Percentiles rank a stretch among this genome's conserved stretches.
These are phyloP conservation scores for Amphiura filiformis DNA, from an alignment of 35 echinoderm and acorn worm genomes.

Conservation along the genomic window DNA sequence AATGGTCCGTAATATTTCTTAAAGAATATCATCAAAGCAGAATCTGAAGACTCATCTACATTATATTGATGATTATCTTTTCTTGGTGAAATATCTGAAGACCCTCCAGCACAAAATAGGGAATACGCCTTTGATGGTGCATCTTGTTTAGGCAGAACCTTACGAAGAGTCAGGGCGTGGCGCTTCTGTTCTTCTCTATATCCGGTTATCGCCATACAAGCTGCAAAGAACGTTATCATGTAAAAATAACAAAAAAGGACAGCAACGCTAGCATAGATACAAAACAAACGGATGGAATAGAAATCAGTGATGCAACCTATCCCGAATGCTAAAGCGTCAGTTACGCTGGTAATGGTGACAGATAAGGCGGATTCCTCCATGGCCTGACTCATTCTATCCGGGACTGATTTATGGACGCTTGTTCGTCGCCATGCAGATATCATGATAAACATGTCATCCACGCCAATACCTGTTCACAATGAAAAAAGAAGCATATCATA, in stretches of 20 bases:
- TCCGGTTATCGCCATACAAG: constrained; percentile 33
- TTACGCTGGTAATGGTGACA: too few relatives aligned
- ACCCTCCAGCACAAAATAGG: not conserved
- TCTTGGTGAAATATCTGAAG: not conserved
- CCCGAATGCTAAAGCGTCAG: too few relatives aligned
- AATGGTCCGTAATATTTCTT: too few relatives aligned
- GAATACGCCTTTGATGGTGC: not conserved
- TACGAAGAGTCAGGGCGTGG: not conserved
- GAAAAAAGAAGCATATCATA: too few relatives aligned
- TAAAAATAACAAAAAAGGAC: constrained; percentile 50
- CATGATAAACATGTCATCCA: too few relatives aligned
- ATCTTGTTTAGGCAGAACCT: not conserved
- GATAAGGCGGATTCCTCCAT: constrained; percentile 46
- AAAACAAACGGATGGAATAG: constrained; percentile 39
- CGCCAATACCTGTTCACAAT: too few relatives aligned
- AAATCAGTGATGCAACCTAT: constrained; percentile 2
- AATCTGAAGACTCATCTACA: constrained; percentile 22
- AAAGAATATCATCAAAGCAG: too few relatives aligned
- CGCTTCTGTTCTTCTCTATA: too few relatives aligned
- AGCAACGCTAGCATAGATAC: constrained; percentile 36
- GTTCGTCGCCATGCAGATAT: constrained; percentile 48
- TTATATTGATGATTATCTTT: not conserved
- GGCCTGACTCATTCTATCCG: constrained; percentile 31
- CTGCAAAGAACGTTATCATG: constrained; percentile 51
- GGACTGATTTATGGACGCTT: not conserved